These are phyloP conservation scores for Myopa tessellatipennis DNA, from an alignment of 2,888 invertebrate species.

Conservation along the genomic window DNA sequence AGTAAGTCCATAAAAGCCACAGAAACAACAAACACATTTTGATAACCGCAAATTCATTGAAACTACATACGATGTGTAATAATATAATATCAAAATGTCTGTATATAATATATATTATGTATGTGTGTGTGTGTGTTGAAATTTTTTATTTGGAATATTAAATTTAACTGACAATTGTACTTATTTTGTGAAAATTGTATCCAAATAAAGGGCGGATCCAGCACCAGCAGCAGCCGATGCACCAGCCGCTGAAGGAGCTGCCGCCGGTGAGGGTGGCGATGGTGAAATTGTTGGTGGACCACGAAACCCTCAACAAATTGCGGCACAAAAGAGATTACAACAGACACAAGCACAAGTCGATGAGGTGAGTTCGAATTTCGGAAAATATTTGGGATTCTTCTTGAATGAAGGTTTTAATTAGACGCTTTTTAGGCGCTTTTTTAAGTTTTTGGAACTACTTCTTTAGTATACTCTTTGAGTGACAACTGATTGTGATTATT, in stretches of 20 bases:
- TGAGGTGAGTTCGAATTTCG: constrained; percentile 69
- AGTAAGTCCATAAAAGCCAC: neutral
- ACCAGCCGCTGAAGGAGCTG: constrained; percentile 74
- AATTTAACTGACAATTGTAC: no score
- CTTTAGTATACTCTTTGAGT: no score
- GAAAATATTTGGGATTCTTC: no score
- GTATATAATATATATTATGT: neutral
- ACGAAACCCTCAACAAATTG: constrained; percentile 84
- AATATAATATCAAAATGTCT: neutral
- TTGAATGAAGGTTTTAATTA: neutral
- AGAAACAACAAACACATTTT: no score
- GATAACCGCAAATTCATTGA: no score
- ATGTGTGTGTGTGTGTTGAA: no score
- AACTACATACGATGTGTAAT: neutral
- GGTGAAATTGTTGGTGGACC: constrained; percentile 86
- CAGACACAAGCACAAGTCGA: constrained; percentile 89
- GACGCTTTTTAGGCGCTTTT: neutral
- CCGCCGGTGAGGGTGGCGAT: constrained; percentile 77
- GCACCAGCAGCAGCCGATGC: constrained; percentile 66
- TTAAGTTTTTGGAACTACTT: neutral
- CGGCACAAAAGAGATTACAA: constrained; percentile 84
- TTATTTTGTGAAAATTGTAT: neutral
- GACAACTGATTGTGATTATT: neutral
- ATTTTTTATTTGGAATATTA: neutral
- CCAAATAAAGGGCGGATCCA: constrained; percentile 63